Evolutionary conservation across 2,888 invertebrate genomes (phyloP), one percentile per base, ranked within the genome.

Genomic region (Morinoia aosen): DNA sequence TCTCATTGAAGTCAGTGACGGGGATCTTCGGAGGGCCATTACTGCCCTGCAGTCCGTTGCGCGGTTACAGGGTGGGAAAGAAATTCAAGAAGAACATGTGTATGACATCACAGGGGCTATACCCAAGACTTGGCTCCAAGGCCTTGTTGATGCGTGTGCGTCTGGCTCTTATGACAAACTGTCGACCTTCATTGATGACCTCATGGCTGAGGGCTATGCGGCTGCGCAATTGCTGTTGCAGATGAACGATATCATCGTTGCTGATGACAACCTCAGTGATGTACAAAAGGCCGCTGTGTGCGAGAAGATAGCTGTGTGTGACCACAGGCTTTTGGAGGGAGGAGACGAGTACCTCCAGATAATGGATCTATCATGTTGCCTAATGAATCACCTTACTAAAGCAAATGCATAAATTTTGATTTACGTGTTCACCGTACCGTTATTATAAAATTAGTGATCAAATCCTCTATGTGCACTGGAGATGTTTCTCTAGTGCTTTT

Each of bases 11-110:
- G 98, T 98, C 0, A 99, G 99, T 48, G 99, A 98, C 88, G 99
- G 99, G 0, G 99, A 99, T 97, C 98, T 99, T 97, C 98, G 99
- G 96, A 98, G 98, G 96, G 99, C 99, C 0, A 99, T 99, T 95
- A 99, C 99, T 0, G 98, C 98, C 25, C 97, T 99, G 90, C 99
- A 99, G 97, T 99, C 99, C 97, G 98, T 99, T 97, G 98, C 98
- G 96, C 98, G 99, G 95, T 97, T 98, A 39, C 98, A 99, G 8
- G 98, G 98, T 40, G 97, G 97, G 10, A 97, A 97, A 3, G 96
- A 96, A 0, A 97, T 97, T 14, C 97, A 97, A 11, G 96, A 97
- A 58, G 98, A 98, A 39, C 98, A 98, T 97, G 98, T 99, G 0
- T 97, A 98, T 96, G 98, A 99, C 98, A 98, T 99, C 96, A 98